Base-by-base conservation (phyloP, 2,888 invertebrate genomes). In the Drosophila lutescens region DNA sequence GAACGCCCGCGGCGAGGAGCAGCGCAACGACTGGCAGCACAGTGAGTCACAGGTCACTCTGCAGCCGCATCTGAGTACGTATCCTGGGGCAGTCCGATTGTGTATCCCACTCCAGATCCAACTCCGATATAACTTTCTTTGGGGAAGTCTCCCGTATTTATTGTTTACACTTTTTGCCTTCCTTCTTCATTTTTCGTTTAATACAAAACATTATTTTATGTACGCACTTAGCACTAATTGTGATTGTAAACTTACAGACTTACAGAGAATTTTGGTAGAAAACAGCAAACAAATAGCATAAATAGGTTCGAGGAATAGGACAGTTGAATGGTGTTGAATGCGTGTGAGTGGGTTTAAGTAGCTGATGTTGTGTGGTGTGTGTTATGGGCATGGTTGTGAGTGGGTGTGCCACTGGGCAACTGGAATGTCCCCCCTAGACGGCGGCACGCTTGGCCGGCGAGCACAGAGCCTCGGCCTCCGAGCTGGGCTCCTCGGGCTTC, bases 1-100 rank as follows among this genome's bases (percentile, higher is more conserved):
- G 72, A 94, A 93, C 68, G 93, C 93, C 53, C 93, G 93, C 40
- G 93, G 94, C 79, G 96, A 96, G 77, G 96, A 96, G 88, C 95
- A 95, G 13, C 93, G 95, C 78, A 95, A 95, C 62, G 96, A 96
- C 88, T 97, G 97, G 97, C 95, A 95, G 92, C 95, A 95, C 91
- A 94, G 95, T 95, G 93, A 95, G 95, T 94, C 86, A 72, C 91
- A 92, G 90, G 90, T 91, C 80, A 83, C 92, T 88, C 90, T 92
- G 85, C 92, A 91, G 89, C 92, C 92, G 68, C 92, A 92, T 91
- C 90, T 92, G 89, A 91, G 92, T 92, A 92, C 91, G 90, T 90
- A 90, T 90, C 90, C 85, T 82, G 78, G 77, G 81, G 32, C 41
- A 57, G 38, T 36, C 57, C 71, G 38, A 40, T 7, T 36, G 30